Base-by-base conservation (phyloP, 1,140 invertebrate genomes). In the Aporrectodea caliginosa region DNA sequence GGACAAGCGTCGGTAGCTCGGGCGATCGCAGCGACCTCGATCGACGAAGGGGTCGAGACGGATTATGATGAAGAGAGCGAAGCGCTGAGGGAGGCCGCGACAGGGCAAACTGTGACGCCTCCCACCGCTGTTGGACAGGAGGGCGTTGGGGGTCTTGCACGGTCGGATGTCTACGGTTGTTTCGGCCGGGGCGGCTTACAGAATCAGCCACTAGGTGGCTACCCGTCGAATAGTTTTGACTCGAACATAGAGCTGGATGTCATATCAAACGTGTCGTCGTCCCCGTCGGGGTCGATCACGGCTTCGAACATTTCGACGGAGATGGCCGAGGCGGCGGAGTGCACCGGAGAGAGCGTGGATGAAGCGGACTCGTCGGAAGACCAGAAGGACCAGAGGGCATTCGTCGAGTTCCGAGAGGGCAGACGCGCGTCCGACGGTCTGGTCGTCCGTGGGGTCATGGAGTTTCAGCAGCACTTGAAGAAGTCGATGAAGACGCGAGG, bases 401-500 rank as follows among this genome's bases (percentile, higher is more conserved):
- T 93, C 0, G 92, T 94, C 1, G 92, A 93, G 85, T 95, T 95
- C 87, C 90, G 93, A 82, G 93, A 97, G 89, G 95, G 94, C 2
- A 89, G 95, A 68, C 90, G 95, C 81, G 95, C 95, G 0, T 95
- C 94, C 82, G 95, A 97, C 84, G 94, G 94, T 35, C 84, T 91
- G n/a, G 88, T 91, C 22, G 88, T 90, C 32, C 89, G 90, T 75
- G 88, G 85, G 30, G 85, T 86, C 78, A 85, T 92, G 81, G 33
- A 35, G 2, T 94, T 93, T 85, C 91, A 91, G 81, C 92, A 93
- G 85, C 90, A 92, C 83, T 88, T 94, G 70, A 92, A 92, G 82
- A 93, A 94, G 85, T 91, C 91, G 79, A 92, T 91, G 83, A 93
- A 93, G 87, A 91, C 92, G 0, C 92, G 93, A 86, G 93, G 93